Conservation (phyloP, 2,888 invertebrate genomes). For the Dryocosmus kuriphilus region DNA sequence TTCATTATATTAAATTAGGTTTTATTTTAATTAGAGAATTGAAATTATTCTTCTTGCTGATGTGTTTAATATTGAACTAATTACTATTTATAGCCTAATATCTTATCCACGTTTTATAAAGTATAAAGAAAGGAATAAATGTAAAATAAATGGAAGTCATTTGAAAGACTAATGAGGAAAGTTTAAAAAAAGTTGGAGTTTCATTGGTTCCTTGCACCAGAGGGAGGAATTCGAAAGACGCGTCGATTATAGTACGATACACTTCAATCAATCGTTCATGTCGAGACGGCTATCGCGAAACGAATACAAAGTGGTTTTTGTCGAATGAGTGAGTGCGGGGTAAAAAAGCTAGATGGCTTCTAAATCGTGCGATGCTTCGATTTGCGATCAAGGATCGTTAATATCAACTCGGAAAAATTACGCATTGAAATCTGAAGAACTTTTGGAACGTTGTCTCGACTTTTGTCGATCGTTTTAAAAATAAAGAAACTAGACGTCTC, state of each 20-base stretch:
- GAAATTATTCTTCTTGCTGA: no score
- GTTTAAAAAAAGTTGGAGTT: background rate
- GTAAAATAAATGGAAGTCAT: background rate
- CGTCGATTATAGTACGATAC: conserved; percentile 18
- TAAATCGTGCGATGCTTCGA: conserved; percentile 11
- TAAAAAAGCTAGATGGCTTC: conserved; percentile 21
- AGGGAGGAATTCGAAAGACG: conserved; percentile 33
- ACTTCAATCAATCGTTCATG: conserved; percentile 35
- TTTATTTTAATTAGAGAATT: no score
- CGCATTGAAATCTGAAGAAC: conserved; percentile 4
- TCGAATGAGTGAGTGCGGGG: background rate
- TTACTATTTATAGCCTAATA: background rate
- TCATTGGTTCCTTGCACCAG: background rate
- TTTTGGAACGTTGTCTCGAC: conserved; percentile 45
- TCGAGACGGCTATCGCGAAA: conserved; percentile 12
- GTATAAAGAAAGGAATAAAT: background rate
- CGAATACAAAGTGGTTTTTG: conserved; percentile 38
- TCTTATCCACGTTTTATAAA: background rate
- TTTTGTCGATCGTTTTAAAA: conserved; percentile 63
- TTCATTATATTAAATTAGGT: no score
- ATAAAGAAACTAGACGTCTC: conserved; percentile 62
- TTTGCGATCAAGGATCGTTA: conserved; percentile 9
- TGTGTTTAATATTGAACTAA: no score
- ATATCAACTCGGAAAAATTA: conserved; percentile 17
- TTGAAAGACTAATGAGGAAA: background rate